These are phyloP conservation scores for Monarcha castaneiventris DNA, from an alignment of 2,113 vertebrate species.

Conservation along the genomic window DNA sequence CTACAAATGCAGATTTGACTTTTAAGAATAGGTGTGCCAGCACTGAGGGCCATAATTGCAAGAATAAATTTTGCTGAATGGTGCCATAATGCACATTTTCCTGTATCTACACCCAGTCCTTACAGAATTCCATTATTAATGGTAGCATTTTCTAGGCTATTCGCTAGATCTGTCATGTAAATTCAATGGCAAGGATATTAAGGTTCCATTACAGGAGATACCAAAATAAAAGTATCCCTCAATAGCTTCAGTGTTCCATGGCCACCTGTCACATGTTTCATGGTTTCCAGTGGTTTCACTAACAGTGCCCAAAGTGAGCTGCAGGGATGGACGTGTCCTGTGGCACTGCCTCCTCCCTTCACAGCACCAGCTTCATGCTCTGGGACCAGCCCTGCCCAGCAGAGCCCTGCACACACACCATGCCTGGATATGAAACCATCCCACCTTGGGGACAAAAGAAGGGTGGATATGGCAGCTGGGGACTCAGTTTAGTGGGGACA, in stretches of 20 bases:
- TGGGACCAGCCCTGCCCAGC: neutral
- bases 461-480: neutral
- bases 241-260: neutral
- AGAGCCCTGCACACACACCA: rapidly evolving
- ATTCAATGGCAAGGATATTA: neutral
- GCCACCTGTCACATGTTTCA: neutral
- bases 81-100: neutral
- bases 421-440: rapidly evolving
- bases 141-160: neutral
- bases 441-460: too few relatives aligned
- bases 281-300: neutral
- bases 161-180: neutral
- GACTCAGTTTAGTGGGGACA: neutral
- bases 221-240: neutral
- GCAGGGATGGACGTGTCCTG: neutral
- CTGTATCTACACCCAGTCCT: neutral
- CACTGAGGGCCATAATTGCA: neutral
- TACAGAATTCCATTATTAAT: neutral
- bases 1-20: neutral
- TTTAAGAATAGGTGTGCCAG: neutral
- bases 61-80: slow-evolving; percentile 25
- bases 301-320: neutral
- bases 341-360: neutral
- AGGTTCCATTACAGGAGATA: neutral
- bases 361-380: neutral